A percentile compares a stretch with the other conserved stretches of the same genome.
Conservation (phyloP, 2,888 invertebrate genomes). For the Acanthosepion pharaonis region DNA sequence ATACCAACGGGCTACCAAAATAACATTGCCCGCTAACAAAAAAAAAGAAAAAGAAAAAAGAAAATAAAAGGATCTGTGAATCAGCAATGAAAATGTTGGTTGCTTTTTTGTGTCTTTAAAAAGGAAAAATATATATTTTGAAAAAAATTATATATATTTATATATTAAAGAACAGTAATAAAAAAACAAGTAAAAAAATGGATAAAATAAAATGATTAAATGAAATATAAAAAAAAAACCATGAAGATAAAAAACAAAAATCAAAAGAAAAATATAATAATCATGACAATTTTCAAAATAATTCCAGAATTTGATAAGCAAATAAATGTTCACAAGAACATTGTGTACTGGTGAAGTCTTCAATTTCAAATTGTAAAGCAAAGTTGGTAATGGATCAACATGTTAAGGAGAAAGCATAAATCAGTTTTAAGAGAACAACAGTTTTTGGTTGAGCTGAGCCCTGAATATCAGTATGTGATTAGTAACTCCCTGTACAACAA, state of each 20-base stretch:
- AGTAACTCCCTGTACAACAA: not conserved
- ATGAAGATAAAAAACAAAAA: not conserved
- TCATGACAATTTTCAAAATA: not conserved
- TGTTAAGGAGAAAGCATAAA: conserved; percentile 34
- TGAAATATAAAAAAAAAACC: not conserved
- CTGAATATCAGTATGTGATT: not conserved
- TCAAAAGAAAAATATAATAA: not conserved
- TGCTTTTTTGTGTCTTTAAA: conserved; percentile 1
- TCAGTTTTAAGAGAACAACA: not conserved
- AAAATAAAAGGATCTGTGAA: not conserved
- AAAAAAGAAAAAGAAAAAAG: not conserved
- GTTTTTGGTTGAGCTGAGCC: conserved; percentile 2
- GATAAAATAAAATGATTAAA: not conserved
- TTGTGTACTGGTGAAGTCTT: not conserved
- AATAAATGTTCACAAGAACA: conserved; percentile 25
- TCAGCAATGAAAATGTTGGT: conserved; percentile 45
- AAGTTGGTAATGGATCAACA: not conserved
- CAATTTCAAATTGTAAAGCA: conserved; percentile 40
- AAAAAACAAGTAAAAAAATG: not conserved
- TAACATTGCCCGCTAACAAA: not conserved
- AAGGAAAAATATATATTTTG: conserved; percentile 41
- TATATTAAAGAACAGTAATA: not conserved
- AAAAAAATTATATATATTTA: not conserved
- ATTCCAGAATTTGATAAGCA: not conserved
- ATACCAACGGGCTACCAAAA: conserved; percentile 24